phyloP scores from a whole-genome alignment of 2,113 vertebrate species.

The Lepus americanus region DNA sequence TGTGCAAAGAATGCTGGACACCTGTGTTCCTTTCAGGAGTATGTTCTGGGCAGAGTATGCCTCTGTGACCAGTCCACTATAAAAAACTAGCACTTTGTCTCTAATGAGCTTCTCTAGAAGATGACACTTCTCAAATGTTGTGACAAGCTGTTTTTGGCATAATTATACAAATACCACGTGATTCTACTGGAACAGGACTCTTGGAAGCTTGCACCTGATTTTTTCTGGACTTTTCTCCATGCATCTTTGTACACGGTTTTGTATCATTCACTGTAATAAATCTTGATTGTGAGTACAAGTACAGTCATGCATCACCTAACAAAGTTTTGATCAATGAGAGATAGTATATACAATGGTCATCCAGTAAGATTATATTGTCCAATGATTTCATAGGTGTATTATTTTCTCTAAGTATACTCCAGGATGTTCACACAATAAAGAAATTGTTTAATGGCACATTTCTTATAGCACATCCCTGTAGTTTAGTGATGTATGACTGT shows the following conservation, averaged over 20 bases:
- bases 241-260: background rate
- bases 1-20: background rate
- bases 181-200: background rate
- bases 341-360: too few species aligned
- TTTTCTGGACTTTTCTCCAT: background rate
- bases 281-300: background rate
- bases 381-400: too few species aligned
- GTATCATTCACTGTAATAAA: conserved; percentile 8
- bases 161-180: background rate
- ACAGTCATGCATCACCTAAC: background rate
- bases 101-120: background rate
- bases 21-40: background rate
- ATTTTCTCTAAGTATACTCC: too few species aligned
- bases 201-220: background rate
- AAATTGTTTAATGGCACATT: too few species aligned
- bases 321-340: too few species aligned
- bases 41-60: background rate
- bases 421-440: too few species aligned
- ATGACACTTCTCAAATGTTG: background rate
- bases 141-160: background rate
- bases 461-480: too few species aligned
- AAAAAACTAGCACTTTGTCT: background rate
- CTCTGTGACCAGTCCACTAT: background rate
- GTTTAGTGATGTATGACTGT: too few species aligned
- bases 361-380: too few species aligned